Conservation (phyloP, 2,888 invertebrate species). For the Drosophila austrosaltans region DNA sequence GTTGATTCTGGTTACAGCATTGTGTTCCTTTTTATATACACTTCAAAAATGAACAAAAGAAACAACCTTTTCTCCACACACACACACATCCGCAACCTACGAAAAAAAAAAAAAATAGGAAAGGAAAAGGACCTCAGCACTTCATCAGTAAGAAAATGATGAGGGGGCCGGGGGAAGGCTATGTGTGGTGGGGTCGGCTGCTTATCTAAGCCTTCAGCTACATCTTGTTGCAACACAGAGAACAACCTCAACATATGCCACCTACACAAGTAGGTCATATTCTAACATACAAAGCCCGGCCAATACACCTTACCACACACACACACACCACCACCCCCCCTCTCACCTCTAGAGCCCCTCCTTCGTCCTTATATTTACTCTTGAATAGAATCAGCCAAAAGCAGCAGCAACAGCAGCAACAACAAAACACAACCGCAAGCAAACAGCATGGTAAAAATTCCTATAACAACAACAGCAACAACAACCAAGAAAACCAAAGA, state of each 20-base stretch:
- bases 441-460: constrained; percentile 39
- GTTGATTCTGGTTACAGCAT: background rate
- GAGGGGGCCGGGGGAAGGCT: background rate
- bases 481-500: too few species aligned
- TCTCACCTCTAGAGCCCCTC: constrained; percentile 23
- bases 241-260: constrained; percentile 36
- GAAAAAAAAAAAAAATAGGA: background rate
- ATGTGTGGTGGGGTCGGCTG: background rate
- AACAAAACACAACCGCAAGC: constrained; percentile 14
- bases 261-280: constrained; percentile 41
- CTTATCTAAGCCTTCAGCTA: constrained; percentile 46
- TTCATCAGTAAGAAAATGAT: constrained; percentile 30
- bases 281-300: background rate
- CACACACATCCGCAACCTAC: constrained; percentile 4
- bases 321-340: background rate
- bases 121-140: constrained; percentile 38
- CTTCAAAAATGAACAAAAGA: constrained; percentile 10
- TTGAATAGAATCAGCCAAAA: constrained; percentile 50
- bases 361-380: constrained; percentile 31
- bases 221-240: constrained; percentile 39
- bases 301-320: background rate
- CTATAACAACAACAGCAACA: background rate
- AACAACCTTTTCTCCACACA: constrained; percentile 5
- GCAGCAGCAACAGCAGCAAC: constrained; percentile 20
- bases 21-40: constrained; percentile 9